These are phyloP conservation scores for Caenorhabditis briggsae DNA, from an alignment of 1,140 invertebrate species.

Conservation along the genomic window DNA sequence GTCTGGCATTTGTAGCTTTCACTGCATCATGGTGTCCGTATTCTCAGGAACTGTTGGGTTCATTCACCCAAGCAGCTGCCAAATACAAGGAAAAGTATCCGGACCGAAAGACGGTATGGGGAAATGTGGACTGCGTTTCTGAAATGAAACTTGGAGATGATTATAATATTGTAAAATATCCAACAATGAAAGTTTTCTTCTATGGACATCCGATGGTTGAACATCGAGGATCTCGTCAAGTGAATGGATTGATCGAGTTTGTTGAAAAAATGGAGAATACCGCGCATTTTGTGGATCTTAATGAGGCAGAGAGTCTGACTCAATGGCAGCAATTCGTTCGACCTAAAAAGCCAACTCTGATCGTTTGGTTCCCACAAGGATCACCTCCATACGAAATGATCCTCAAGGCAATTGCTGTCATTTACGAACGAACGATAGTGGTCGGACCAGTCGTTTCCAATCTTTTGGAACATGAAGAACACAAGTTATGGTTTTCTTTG, in stretches of 20 bases:
- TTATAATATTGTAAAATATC: not conserved
- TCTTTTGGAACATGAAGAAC: conserved; percentile 6
- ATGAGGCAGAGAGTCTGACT: conserved; percentile 23
- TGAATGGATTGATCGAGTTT: not conserved
- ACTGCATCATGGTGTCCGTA: conserved; percentile 22
- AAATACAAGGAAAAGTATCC: conserved; percentile 12
- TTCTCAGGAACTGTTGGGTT: not conserved
- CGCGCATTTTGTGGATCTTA: not conserved
- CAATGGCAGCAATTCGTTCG: conserved; percentile 8
- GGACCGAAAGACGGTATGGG: conserved; percentile 12
- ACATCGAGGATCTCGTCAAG: conserved; percentile 17
- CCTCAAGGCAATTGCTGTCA: not conserved
- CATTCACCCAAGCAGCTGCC: not conserved
- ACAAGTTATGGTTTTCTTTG: conserved; percentile 40
- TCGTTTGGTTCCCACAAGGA: conserved; percentile 14
- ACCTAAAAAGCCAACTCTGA: conserved; percentile 5
- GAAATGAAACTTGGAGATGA: not conserved
- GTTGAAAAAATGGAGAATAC: conserved; percentile 25
- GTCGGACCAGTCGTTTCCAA: not conserved
- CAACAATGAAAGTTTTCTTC: conserved; percentile 39
- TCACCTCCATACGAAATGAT: conserved; percentile 18
- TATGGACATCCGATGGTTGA: conserved; percentile 13
- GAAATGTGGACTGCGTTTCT: conserved; percentile 6
- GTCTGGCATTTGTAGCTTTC: conserved; percentile 4
- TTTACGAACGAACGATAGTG: not conserved